These are phyloP conservation scores for Agonopterix alstromeriana DNA, from an alignment of 2,888 invertebrate species.

Conservation along the genomic window DNA sequence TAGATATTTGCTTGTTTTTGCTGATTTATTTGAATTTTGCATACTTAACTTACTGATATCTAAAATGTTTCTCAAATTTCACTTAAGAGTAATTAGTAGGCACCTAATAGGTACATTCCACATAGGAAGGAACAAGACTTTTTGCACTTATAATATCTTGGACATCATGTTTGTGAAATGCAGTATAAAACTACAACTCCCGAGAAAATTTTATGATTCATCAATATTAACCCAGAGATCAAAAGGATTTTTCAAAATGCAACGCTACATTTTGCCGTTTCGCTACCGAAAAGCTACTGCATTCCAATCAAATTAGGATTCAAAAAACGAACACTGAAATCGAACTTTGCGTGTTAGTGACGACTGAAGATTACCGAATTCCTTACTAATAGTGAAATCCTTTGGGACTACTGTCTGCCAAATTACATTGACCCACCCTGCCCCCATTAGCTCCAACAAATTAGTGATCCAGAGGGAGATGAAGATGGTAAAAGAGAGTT, in stretches of 20 bases:
- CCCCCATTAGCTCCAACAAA: slow-evolving; percentile 4
- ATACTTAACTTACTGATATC: no score
- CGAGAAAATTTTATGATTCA: no score
- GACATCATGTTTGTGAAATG: no score
- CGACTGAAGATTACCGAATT: slow-evolving; percentile 58
- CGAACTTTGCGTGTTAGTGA: slow-evolving; percentile 32
- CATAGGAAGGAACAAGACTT: no score
- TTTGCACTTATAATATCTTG: no score
- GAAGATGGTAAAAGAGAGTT: neutral
- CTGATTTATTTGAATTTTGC: no score
- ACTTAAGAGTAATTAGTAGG: no score
- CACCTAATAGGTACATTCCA: no score
- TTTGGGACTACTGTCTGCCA: neutral
- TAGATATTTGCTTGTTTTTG: no score
- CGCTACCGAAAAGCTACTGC: slow-evolving; percentile 35
- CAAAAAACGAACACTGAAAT: slow-evolving; percentile 24
- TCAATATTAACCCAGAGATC: neutral
- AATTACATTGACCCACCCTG: slow-evolving; percentile 1
- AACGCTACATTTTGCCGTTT: neutral
- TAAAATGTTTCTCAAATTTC: no score
- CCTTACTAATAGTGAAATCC: slow-evolving; percentile 25
- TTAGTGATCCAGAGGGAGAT: slow-evolving; percentile 1
- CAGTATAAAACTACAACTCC: no score
- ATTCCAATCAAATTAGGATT: slow-evolving; percentile 43
- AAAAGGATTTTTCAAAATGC: neutral